A percentile compares a stretch with the other conserved stretches of the same genome.
Conservation (phyloP, 2,797 vertebrate species). For the Smutsia temminckii region DNA sequence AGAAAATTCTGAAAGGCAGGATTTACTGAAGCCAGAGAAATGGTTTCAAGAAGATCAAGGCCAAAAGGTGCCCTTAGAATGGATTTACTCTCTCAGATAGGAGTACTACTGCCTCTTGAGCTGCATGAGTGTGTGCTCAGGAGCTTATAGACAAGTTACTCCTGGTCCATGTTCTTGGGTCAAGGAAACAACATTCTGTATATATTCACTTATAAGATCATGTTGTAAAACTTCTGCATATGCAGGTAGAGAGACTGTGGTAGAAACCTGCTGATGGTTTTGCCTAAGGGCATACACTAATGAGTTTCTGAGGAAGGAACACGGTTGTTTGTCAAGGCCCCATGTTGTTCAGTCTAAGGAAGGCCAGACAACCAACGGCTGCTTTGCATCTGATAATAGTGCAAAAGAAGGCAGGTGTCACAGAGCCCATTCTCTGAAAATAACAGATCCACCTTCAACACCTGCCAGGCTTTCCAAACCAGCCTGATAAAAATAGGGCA, state of each 20-base stretch:
- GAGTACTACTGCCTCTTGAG: neutral
- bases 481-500: neutral
- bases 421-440: neutral
- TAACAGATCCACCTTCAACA: neutral
- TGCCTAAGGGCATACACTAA: too few relatives aligned
- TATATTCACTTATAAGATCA: fast-evolving
- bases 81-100: neutral
- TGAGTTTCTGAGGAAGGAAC: neutral
- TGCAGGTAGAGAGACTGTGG: neutral
- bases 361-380: neutral
- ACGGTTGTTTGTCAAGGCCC: too few relatives aligned
- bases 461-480: neutral
- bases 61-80: neutral
- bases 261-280: fast-evolving
- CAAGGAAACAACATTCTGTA: fast-evolving
- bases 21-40: neutral
- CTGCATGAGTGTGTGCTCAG: fast-evolving
- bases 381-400: neutral
- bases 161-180: fast-evolving
- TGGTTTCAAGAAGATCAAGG: neutral
- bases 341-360: neutral
- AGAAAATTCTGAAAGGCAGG: neutral
- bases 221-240: fast-evolving
- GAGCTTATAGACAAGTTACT: fast-evolving
- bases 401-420: too few relatives aligned